Conservation (phyloP, 2,113 vertebrate genomes). For the Nannospalax galili region DNA sequence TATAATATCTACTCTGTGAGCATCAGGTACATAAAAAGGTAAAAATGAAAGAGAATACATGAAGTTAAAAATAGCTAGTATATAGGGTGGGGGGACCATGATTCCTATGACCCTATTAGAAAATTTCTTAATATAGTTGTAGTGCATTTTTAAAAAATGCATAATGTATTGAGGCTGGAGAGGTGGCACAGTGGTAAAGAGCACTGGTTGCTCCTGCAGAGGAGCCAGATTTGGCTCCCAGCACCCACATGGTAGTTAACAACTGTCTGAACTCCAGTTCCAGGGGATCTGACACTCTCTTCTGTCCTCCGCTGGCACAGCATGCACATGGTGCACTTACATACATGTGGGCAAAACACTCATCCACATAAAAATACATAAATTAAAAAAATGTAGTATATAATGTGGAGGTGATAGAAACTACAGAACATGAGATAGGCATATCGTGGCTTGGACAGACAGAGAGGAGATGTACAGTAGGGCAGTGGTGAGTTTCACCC, state of each 20-base stretch:
- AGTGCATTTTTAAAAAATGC: not conserved
- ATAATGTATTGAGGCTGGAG: no score
- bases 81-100: not conserved
- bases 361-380: no score
- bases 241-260: no score
- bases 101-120: not conserved
- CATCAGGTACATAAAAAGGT: not conserved
- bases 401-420: not conserved
- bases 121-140: not conserved
- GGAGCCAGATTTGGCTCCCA: no score
- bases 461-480: rapidly evolving
- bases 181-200: no score
- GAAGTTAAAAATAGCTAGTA: conserved; percentile 26
- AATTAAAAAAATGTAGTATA: no score
- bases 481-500: rapidly evolving
- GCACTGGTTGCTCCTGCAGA: no score
- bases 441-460: not conserved
- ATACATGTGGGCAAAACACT: no score
- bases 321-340: no score
- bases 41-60: not conserved
- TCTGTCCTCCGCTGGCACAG: no score
- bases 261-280: no score
- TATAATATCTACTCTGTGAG: not conserved
- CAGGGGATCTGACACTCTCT: no score
- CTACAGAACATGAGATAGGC: rapidly evolving